Evolutionary conservation across 2,113 vertebrate species (phyloP).

Genomic region (Candoia aspera): DNA sequence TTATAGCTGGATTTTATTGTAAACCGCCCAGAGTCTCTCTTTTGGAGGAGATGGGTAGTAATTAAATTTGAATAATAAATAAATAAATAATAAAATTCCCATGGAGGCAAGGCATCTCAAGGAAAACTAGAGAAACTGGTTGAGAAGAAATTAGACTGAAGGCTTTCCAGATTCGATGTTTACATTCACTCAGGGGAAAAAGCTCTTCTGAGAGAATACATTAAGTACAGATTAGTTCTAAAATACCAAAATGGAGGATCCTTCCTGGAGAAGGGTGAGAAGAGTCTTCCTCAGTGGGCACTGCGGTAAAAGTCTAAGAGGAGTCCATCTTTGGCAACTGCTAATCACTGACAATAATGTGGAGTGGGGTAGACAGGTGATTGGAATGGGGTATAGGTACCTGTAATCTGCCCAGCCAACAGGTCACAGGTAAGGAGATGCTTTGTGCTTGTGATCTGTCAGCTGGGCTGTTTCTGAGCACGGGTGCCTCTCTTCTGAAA

Average conservation of each 20-base stretch:
- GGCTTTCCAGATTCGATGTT: background rate
- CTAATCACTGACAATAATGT: background rate
- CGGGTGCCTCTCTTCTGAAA: background rate
- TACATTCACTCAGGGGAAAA: conserved; percentile 51
- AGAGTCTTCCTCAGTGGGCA: background rate
- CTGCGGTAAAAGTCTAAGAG: background rate
- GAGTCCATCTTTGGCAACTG: background rate
- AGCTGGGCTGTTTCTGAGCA: background rate
- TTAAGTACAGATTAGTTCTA: conserved; percentile 18
- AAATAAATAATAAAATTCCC: no score
- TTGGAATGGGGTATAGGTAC: background rate
- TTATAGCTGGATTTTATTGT: no score
- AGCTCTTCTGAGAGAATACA: conserved; percentile 50
- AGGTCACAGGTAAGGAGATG: background rate
- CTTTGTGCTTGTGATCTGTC: background rate
- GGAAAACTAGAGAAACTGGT: conserved; percentile 20
- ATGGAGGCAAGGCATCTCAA: background rate
- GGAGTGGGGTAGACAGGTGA: background rate
- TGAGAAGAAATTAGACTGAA: conserved; percentile 20
- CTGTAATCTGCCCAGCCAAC: background rate
- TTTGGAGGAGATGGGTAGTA: no score
- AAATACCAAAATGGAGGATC: background rate
- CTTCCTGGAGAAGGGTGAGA: background rate
- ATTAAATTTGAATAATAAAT: no score
- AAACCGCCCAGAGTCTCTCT: no score